These are phyloP conservation scores for Armadillidium nasatum DNA, from an alignment of 1,140 invertebrate species.

Conservation along the genomic window DNA sequence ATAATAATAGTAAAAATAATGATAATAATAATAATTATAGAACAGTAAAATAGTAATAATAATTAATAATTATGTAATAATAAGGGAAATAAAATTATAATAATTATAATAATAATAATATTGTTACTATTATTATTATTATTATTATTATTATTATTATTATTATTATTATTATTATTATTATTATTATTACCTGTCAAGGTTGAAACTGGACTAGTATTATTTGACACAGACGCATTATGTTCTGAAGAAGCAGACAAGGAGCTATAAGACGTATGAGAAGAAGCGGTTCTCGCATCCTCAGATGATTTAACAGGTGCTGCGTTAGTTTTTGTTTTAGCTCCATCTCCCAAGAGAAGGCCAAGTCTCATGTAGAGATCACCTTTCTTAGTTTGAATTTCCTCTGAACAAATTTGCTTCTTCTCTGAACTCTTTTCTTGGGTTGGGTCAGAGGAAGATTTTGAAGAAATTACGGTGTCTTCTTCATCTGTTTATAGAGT, in stretches of 20 bases:
- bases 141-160: too few relatives aligned
- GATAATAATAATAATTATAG: too few relatives aligned
- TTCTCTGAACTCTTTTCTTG: too few relatives aligned
- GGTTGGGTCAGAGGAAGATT: neutral
- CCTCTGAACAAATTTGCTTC: neutral
- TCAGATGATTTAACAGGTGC: conserved; percentile 30
- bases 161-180: too few relatives aligned
- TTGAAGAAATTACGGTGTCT: neutral
- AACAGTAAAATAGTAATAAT: too few relatives aligned
- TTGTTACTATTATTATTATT: too few relatives aligned
- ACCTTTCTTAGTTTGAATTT: conserved; percentile 21
- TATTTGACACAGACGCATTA: conserved; percentile 71
- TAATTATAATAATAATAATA: too few relatives aligned
- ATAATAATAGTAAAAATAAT: too few relatives aligned
- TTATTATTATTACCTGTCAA: conserved; percentile 61
- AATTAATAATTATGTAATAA: too few relatives aligned
- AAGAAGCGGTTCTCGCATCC: conserved; percentile 31
- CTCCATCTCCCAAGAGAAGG: conserved; percentile 66
- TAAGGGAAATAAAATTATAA: too few relatives aligned
- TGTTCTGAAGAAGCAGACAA: conserved; percentile 61
- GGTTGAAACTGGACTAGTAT: conserved; percentile 81
- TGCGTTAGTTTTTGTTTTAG: conserved; percentile 31
- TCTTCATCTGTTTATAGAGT: neutral
- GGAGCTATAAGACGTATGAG: conserved; percentile 45
- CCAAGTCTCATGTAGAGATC: conserved; percentile 76